Evolutionary conservation across 2,113 vertebrate genomes (phyloP).

Genomic region (Podocnemis expansa): DNA sequence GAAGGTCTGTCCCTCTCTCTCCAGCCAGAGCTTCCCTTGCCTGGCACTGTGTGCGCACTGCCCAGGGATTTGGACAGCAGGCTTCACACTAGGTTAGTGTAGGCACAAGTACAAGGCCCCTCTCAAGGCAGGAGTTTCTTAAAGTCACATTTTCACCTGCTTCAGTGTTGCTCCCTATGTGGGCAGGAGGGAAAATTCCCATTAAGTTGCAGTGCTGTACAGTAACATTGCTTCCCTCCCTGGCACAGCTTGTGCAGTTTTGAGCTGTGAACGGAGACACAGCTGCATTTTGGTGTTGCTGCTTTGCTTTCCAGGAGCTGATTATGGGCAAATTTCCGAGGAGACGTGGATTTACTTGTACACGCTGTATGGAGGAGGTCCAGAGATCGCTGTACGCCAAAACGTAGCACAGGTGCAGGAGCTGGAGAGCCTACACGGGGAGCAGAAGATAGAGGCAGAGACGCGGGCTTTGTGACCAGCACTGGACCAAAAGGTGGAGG

Average conservation of each 20-base stretch:
- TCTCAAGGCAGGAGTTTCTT: background rate
- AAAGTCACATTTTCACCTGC: background rate
- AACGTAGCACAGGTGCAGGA: slow-evolving; percentile 82
- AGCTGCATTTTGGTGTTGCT: accelerated
- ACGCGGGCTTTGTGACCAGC: slow-evolving; percentile 86
- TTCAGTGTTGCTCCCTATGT: accelerated
- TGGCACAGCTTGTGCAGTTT: accelerated
- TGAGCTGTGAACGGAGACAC: accelerated
- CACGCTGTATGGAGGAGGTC: slow-evolving; percentile 90
- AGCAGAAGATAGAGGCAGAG: slow-evolving; percentile 96
- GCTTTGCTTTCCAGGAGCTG: slow-evolving; percentile 82
- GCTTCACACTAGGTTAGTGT: accelerated
- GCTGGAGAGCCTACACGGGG: slow-evolving; percentile 83
- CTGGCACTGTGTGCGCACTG: background rate
- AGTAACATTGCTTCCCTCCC: background rate
- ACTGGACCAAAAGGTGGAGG: slow-evolving; percentile 10
- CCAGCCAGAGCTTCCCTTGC: background rate
- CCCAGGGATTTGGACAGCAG: accelerated
- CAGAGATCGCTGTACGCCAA: slow-evolving; percentile 93
- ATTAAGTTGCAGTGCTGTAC: too few relatives aligned
- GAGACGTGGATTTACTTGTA: slow-evolving; percentile 95
- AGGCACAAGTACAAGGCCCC: accelerated
- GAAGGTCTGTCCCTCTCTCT: background rate
- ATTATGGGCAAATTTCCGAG: slow-evolving; percentile 98
- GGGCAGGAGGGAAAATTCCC: accelerated